phyloP scores from a whole-genome alignment of 2,113 vertebrate genomes.

The Tetrao urogallus region DNA sequence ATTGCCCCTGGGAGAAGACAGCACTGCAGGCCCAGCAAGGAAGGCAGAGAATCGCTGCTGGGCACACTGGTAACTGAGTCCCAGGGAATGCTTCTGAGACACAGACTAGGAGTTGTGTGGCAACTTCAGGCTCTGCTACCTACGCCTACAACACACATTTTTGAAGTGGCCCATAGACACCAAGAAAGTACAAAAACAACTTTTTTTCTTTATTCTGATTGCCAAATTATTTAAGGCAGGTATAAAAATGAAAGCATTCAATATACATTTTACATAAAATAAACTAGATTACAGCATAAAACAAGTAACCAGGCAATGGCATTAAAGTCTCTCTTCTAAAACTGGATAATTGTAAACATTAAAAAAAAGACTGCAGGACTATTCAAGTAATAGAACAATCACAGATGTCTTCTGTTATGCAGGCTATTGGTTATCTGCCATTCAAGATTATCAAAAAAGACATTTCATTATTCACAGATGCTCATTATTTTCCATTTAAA shows the following conservation, averaged over 20 bases:
- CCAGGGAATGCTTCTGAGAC: not conserved
- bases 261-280: slow-evolving; percentile 90
- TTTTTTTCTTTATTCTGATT: slow-evolving; percentile 95
- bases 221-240: slow-evolving; percentile 99
- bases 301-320: slow-evolving; percentile 92
- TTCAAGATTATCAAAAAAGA: slow-evolving; percentile 88
- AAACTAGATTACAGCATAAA: slow-evolving; percentile 91
- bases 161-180: slow-evolving; percentile 57
- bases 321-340: slow-evolving; percentile 89
- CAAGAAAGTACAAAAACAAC: slow-evolving; percentile 83
- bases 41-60: not conserved
- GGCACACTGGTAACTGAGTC: not conserved
- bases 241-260: slow-evolving; percentile 98
- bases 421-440: slow-evolving; percentile 88
- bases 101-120: not conserved
- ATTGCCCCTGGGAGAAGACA: not conserved
- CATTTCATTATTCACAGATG: slow-evolving; percentile 90
- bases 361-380: slow-evolving; percentile 90
- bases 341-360: slow-evolving; percentile 96
- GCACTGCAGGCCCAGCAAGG: not conserved
- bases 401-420: slow-evolving; percentile 89
- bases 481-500: slow-evolving; percentile 89
- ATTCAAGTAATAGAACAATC: slow-evolving; percentile 98
- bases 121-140: not conserved
- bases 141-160: not conserved